A percentile compares a stretch with the other conserved stretches of the same genome.
These are phyloP conservation scores for Prochilodus magdalenae DNA, from an alignment of 2,113 vertebrate genomes.

Conservation along the genomic window DNA sequence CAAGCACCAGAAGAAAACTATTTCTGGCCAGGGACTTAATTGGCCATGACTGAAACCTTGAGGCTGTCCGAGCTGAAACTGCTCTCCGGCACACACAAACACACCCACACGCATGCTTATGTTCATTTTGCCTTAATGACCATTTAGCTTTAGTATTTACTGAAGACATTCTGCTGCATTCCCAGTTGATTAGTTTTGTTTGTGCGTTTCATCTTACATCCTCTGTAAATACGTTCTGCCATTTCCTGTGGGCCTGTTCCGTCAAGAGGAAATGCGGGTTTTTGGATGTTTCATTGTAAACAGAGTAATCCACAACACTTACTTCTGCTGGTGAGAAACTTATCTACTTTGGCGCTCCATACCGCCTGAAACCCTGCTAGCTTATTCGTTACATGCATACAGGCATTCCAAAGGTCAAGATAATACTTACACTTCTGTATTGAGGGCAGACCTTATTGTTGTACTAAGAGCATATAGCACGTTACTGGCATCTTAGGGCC, in stretches of 20 bases:
- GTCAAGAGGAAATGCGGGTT: slow-evolving; percentile 39
- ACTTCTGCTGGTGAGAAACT: not conserved
- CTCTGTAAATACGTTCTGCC: slow-evolving; percentile 42
- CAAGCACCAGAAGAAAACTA: slow-evolving; percentile 61
- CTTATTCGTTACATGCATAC: not conserved
- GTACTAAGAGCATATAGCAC: slow-evolving; percentile 9
- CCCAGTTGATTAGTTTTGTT: slow-evolving; percentile 32
- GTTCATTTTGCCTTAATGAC: slow-evolving; percentile 47
- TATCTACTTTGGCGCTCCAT: not conserved
- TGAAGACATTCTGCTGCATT: slow-evolving; percentile 31
- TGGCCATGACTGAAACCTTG: slow-evolving; percentile 71
- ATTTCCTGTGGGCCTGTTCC: slow-evolving; percentile 56
- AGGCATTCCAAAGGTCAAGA: slow-evolving; percentile 2
- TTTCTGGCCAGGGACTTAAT: slow-evolving; percentile 75
- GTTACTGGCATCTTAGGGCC: slow-evolving; percentile 26
- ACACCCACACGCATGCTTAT: slow-evolving; percentile 3
- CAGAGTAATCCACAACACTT: slow-evolving; percentile 12
- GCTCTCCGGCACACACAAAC: slow-evolving; percentile 50
- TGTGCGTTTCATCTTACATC: slow-evolving; percentile 27
- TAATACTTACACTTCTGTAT: not conserved
- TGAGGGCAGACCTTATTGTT: slow-evolving; percentile 7
- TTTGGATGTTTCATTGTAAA: slow-evolving; percentile 47
- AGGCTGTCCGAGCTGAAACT: slow-evolving; percentile 64
- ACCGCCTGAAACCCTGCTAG: not conserved
- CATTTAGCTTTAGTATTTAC: slow-evolving; percentile 16